Percentiles rank a stretch among this genome's conserved stretches.
These are phyloP conservation scores for Chunga burmeisteri DNA, from an alignment of 2,113 vertebrate species.

Conservation along the genomic window DNA sequence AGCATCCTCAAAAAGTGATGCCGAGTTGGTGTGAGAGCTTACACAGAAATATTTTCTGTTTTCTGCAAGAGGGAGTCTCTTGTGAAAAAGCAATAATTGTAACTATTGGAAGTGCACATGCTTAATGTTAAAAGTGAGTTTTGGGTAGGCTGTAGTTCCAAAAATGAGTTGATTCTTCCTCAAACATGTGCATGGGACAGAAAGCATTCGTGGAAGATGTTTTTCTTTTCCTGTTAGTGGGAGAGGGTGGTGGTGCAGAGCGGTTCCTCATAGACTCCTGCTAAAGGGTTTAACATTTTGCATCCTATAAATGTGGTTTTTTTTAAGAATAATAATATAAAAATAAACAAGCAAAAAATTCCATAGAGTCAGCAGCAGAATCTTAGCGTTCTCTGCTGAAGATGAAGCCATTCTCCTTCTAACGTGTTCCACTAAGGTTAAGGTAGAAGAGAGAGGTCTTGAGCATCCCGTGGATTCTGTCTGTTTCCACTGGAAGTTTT, in stretches of 20 bases:
- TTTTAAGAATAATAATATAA: not conserved
- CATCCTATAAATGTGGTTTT: not conserved
- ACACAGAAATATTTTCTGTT: not conserved
- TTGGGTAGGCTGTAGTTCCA: not conserved
- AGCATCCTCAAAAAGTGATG: not conserved
- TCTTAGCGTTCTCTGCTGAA: not conserved
- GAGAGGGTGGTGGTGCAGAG: not conserved
- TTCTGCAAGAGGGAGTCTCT: not conserved
- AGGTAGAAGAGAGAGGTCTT: not conserved
- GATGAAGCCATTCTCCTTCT: not conserved
- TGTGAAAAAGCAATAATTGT: not conserved
- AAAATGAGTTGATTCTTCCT: not conserved
- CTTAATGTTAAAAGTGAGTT: not conserved
- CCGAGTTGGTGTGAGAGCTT: fast-evolving
- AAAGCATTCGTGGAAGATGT: not conserved
- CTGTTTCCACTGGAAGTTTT: not conserved
- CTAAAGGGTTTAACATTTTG: not conserved
- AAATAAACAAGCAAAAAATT: not conserved
- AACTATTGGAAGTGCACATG: not conserved
- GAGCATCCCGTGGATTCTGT: not conserved
- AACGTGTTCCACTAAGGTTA: not conserved
- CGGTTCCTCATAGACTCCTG: fast-evolving
- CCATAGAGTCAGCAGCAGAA: not conserved
- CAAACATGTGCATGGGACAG: not conserved
- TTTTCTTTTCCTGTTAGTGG: not conserved